Conservation (phyloP, 2,888 invertebrate genomes). For the Zaprionus obscuricornis region DNA sequence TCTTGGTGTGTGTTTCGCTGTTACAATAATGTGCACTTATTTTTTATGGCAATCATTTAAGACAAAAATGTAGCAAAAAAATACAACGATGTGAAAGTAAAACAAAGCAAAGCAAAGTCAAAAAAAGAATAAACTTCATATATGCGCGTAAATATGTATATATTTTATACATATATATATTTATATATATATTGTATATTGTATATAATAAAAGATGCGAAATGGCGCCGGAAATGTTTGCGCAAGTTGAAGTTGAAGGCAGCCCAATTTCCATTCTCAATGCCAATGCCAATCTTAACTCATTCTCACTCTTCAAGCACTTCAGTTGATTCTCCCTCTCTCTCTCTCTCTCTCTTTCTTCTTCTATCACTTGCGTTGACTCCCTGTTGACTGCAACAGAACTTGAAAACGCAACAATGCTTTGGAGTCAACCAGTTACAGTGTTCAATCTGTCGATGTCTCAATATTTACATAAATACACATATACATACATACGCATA, state of each 20-base stretch:
- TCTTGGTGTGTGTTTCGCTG: slow-evolving; percentile 21
- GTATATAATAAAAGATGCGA: slow-evolving; percentile 37
- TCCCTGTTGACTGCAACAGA: slow-evolving; percentile 40
- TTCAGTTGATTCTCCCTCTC: slow-evolving; percentile 1
- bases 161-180: background rate
- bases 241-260: slow-evolving; percentile 51
- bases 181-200: slow-evolving; percentile 2
- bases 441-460: slow-evolving; percentile 37
- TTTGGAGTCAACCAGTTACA: too few relatives aligned
- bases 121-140: slow-evolving; percentile 22
- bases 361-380: background rate
- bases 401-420: slow-evolving; percentile 37
- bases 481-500: background rate
- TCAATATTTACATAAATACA: slow-evolving; percentile 13
- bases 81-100: slow-evolving; percentile 60
- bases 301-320: slow-evolving; percentile 9
- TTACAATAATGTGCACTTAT: slow-evolving; percentile 77
- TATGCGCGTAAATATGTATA: background rate
- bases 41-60: slow-evolving; percentile 78
- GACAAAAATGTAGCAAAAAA: slow-evolving; percentile 70
- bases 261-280: slow-evolving; percentile 39
- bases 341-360: background rate
- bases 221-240: slow-evolving; percentile 69
- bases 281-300: background rate
- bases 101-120: slow-evolving; percentile 62